phyloP scores from a whole-genome alignment of 2,113 vertebrate species.

The Centropus unirufus region DNA sequence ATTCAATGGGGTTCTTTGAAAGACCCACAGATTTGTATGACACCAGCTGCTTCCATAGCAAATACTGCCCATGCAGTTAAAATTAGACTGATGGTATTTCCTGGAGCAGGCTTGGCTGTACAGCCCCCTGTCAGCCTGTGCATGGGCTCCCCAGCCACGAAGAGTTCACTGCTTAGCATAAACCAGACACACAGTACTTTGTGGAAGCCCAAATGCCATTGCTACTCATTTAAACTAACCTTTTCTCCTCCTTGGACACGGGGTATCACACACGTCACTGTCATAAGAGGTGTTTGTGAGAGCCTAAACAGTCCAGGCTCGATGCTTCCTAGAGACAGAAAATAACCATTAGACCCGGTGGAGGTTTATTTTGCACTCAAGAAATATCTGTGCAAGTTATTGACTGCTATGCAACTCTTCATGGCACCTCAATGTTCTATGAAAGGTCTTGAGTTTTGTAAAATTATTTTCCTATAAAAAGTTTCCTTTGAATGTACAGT shows the following conservation, averaged over 20 bases:
- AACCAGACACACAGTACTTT: background rate
- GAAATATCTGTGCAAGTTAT: background rate
- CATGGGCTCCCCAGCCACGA: background rate
- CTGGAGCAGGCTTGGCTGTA: background rate
- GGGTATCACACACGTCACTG: background rate
- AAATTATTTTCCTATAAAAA: background rate
- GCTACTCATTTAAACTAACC: background rate
- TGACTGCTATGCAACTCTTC: background rate
- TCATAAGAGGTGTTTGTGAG: background rate
- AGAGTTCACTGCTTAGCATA: background rate
- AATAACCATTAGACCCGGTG: background rate
- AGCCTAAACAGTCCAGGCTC: background rate
- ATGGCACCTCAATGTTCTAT: background rate
- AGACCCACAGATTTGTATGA: constrained; percentile 60
- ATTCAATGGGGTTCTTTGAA: constrained; percentile 26
- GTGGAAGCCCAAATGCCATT: background rate
- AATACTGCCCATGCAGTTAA: constrained; percentile 68
- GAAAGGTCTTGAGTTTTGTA: background rate
- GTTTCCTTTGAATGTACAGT: background rate
- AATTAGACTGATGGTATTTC: constrained; percentile 74
- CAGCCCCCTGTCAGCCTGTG: background rate
- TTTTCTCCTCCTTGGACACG: background rate
- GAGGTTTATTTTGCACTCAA: background rate
- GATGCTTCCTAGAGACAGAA: background rate
- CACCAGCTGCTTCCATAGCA: constrained; percentile 79